These are phyloP conservation scores for Halcyon chelicuti DNA, from an alignment of 2,797 vertebrate species.

Conservation along the genomic window DNA sequence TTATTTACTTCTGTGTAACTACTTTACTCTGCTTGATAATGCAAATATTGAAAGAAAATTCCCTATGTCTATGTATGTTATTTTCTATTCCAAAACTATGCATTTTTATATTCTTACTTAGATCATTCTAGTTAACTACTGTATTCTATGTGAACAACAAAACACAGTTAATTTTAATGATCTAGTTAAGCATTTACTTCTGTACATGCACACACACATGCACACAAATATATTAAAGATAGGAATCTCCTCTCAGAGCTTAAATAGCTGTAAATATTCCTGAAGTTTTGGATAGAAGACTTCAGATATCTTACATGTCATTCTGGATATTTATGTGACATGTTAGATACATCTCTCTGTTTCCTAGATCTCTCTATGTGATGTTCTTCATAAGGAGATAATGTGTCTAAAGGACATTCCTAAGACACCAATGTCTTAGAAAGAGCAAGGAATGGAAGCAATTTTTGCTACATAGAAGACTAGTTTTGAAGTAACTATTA, in stretches of 20 bases:
- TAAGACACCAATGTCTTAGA: neutral
- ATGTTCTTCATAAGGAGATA: neutral
- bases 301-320: neutral
- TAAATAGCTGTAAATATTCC: neutral
- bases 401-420: neutral
- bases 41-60: neutral
- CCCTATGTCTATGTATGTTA: neutral
- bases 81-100: neutral
- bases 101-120: neutral
- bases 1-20: neutral
- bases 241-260: neutral
- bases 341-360: neutral
- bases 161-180: neutral
- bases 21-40: neutral
- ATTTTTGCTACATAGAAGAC: neutral
- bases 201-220: rapidly evolving
- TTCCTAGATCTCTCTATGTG: neutral
- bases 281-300: neutral
- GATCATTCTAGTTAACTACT: neutral
- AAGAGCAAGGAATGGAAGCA: neutral
- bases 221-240: neutral
- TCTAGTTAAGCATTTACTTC: neutral
- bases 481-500: neutral
- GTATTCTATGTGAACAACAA: neutral
- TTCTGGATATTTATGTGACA: neutral